Percentiles rank a stretch among this genome's conserved stretches.
phyloP scores from a whole-genome alignment of 1,140 invertebrate genomes.

The Brachionus plicatilis region DNA sequence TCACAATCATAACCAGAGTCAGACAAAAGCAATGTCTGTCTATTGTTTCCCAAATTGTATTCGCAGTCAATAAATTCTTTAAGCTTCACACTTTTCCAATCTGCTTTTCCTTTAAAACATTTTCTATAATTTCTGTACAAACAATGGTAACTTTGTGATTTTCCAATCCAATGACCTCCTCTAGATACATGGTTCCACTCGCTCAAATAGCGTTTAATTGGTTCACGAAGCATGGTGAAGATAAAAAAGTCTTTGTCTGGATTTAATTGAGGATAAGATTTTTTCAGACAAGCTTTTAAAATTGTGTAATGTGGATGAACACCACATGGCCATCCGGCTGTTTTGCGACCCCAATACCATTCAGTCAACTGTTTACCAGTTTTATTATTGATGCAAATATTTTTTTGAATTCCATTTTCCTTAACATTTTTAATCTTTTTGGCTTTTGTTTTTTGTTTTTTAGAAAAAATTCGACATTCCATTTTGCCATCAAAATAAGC shows the following conservation, averaged over 20 bases:
- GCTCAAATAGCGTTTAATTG: neutral
- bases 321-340: conserved; percentile 98
- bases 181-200: neutral
- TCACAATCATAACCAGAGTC: conserved; percentile 63
- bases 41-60: conserved; percentile 79
- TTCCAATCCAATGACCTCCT: neutral
- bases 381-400: conserved; percentile 56
- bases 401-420: neutral
- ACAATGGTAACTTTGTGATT: neutral
- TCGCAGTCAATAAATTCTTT: conserved; percentile 81
- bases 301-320: conserved; percentile 96
- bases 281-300: conserved; percentile 67
- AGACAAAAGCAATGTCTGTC: too few relatives aligned
- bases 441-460: neutral
- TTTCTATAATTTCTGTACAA: neutral
- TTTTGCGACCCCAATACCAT: conserved; percentile 96
- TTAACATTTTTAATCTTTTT: neutral
- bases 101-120: neutral
- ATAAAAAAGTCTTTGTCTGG: neutral
- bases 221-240: neutral
- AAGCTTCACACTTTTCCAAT: conserved; percentile 50
- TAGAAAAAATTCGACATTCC: conserved; percentile 50
- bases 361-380: conserved; percentile 44
- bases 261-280: neutral
- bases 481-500: conserved; percentile 62